Evolutionary conservation across 2,888 invertebrate species (phyloP), one percentile per base, ranked within the genome.

Genomic region (Lacanobia wlatinum): DNA sequence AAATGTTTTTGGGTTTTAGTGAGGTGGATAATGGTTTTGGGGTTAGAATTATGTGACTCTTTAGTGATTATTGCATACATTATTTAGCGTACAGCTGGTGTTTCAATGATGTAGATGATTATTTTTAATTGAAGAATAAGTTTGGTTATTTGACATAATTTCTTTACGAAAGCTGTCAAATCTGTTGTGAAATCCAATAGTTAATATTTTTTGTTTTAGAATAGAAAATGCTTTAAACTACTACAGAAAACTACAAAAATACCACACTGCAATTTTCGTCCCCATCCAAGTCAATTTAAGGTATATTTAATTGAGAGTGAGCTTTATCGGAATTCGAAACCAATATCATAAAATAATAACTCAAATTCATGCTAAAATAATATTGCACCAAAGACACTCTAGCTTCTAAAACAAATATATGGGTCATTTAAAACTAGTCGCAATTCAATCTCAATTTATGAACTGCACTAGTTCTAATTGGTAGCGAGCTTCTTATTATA

Each of bases 381-480:
- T 38, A 40, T 28, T 38, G 2, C 10, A 14, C 28, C 38, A 38
- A 28, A 52, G 7, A 18, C 12, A 50, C 28, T 63, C 18, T 2
- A 21, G 18, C n/a, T 56, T 38, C 38, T 52, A 52, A 53, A 61
- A 46, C 28, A 46, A 72, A 52, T 52, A 73, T 66, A 55, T 73
- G 40, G 66, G 73, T 73, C 73, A 66, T 48, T 59, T 48, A 34
- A 79, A 55, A 63, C 53, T 59, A 52, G 52, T 12, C 48, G 65
- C 52, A 72, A 66, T 77, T 66, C 46, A 76, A 76, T 60, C 40
- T 58, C 56, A 73, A 77, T 80, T 73, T 62, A 80, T 59, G 53
- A 66, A 73, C 43, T 43, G 59, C 48, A 52, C 43, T 21, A 66
- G 23, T n/a, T 65, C 73, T 79, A 79, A 77, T 77, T 77, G 80